phyloP scores from a whole-genome alignment of 2,888 invertebrate genomes.

The Steinernema hermaphroditum region DNA sequence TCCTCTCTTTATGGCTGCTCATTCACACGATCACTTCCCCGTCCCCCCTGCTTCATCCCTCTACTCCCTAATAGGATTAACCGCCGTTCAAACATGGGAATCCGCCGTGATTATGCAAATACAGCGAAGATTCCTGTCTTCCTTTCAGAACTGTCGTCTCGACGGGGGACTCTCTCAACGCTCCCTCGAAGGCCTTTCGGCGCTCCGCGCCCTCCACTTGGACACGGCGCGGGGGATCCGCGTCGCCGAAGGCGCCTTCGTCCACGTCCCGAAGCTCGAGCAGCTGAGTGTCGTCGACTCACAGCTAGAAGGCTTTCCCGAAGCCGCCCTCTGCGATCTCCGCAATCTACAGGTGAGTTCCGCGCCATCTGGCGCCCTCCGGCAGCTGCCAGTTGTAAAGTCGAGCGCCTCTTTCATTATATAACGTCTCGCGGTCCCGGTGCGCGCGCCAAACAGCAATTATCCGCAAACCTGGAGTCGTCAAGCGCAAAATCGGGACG shows the following conservation, averaged over 20 bases:
- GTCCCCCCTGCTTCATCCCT: neutral
- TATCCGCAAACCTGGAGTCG: slow-evolving; percentile 15
- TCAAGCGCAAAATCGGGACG: slow-evolving; percentile 32
- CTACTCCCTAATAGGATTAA: slow-evolving; percentile 29
- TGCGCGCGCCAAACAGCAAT: slow-evolving; percentile 33
- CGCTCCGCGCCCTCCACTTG: slow-evolving; percentile 34
- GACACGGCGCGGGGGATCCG: slow-evolving; percentile 20
- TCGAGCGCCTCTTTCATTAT: slow-evolving; percentile 22
- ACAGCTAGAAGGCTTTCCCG: slow-evolving; percentile 34
- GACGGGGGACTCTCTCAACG: slow-evolving; percentile 32
- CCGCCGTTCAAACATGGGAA: slow-evolving; percentile 25
- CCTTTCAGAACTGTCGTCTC: slow-evolving; percentile 37
- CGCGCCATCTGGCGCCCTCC: neutral
- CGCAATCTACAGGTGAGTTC: slow-evolving; percentile 36
- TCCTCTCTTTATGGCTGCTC: slow-evolving; percentile 21
- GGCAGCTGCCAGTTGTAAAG: slow-evolving; percentile 13
- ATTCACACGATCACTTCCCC: slow-evolving; percentile 24
- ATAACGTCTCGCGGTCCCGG: slow-evolving; percentile 34
- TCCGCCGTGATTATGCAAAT: slow-evolving; percentile 29
- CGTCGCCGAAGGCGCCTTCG: slow-evolving; percentile 29
- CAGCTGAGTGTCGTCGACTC: slow-evolving; percentile 33
- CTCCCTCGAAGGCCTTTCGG: slow-evolving; percentile 38
- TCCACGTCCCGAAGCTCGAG: slow-evolving; percentile 32
- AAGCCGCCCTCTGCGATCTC: slow-evolving; percentile 35
- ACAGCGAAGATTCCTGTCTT: neutral